phyloP scores from a whole-genome alignment of 2,888 invertebrate species.

The Philonicus albiceps region DNA sequence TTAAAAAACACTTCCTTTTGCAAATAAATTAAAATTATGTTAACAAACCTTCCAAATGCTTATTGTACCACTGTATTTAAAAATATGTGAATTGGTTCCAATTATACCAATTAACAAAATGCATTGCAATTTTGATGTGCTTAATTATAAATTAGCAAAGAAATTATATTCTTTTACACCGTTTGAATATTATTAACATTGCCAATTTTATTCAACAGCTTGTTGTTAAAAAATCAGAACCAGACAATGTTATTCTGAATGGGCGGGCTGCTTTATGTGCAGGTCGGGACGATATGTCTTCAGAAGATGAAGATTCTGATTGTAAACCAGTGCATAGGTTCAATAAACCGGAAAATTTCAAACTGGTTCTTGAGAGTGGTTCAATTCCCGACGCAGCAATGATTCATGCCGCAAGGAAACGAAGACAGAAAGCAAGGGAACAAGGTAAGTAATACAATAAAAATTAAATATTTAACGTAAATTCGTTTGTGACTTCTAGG shows the following conservation, averaged over 20 bases:
- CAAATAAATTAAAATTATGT: no score
- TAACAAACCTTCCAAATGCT: neutral
- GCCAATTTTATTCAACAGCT: constrained; percentile 59
- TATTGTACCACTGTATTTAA: neutral
- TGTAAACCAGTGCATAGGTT: constrained; percentile 64
- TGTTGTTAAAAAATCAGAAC: constrained; percentile 68
- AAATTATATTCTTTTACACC: neutral
- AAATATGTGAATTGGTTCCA: neutral
- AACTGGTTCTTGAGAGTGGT: constrained; percentile 84
- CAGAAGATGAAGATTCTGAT: constrained; percentile 68
- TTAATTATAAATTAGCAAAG: neutral
- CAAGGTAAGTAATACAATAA: constrained; percentile 63
- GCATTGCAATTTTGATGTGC: neutral
- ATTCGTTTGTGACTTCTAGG: constrained; percentile 53
- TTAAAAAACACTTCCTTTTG: no score
- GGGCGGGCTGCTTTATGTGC: constrained; percentile 86
- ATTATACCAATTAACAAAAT: neutral
- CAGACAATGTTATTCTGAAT: constrained; percentile 73
- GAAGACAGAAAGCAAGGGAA: constrained; percentile 92
- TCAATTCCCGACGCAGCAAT: constrained; percentile 97
- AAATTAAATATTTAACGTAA: neutral
- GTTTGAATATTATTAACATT: neutral
- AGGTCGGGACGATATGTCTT: constrained; percentile 72
- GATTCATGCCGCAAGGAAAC: constrained; percentile 96
- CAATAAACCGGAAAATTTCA: constrained; percentile 74